Conservation (phyloP, 1,140 invertebrate species). For the Drosophila trapezifrons region DNA sequence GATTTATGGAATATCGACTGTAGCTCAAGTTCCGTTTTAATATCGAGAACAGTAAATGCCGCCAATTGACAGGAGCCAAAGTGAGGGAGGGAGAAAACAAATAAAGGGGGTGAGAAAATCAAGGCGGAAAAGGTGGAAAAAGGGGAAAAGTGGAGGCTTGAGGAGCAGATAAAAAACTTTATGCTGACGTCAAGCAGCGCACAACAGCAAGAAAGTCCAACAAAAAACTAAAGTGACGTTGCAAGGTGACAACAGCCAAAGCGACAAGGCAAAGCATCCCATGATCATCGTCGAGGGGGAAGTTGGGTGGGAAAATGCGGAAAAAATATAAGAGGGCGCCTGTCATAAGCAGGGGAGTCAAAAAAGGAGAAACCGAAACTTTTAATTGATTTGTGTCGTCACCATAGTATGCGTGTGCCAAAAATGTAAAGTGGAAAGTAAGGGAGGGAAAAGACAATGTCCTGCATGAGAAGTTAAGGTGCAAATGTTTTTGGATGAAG, state of each 20-base stretch:
- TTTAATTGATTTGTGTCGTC: slow-evolving; percentile 45
- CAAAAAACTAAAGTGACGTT: slow-evolving; percentile 64
- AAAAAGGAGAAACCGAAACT: slow-evolving; percentile 18
- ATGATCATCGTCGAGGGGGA: slow-evolving; percentile 15
- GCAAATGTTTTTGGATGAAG: not conserved
- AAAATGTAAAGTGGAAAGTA: slow-evolving; percentile 9
- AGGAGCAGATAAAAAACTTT: slow-evolving; percentile 54
- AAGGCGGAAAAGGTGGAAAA: slow-evolving; percentile 14
- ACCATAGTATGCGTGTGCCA: slow-evolving; percentile 17
- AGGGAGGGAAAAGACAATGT: too few relatives aligned
- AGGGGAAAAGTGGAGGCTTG: slow-evolving; percentile 12
- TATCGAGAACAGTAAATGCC: slow-evolving; percentile 62
- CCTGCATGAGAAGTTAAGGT: too few relatives aligned
- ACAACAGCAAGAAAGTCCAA: slow-evolving; percentile 43
- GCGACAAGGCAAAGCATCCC: slow-evolving; percentile 30
- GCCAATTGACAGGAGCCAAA: slow-evolving; percentile 63
- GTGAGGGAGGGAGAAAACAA: slow-evolving; percentile 7
- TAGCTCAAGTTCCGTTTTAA: slow-evolving; percentile 23
- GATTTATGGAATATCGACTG: slow-evolving; percentile 9
- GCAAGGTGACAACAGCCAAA: slow-evolving; percentile 55
- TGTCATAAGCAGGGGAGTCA: slow-evolving; percentile 24
- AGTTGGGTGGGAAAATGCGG: not conserved
- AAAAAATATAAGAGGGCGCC: not conserved
- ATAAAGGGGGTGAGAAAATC: not conserved
- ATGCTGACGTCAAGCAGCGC: slow-evolving; percentile 51